These are phyloP conservation scores for Bhutanitis thaidina DNA, from an alignment of 2,888 invertebrate species.

Conservation along the genomic window DNA sequence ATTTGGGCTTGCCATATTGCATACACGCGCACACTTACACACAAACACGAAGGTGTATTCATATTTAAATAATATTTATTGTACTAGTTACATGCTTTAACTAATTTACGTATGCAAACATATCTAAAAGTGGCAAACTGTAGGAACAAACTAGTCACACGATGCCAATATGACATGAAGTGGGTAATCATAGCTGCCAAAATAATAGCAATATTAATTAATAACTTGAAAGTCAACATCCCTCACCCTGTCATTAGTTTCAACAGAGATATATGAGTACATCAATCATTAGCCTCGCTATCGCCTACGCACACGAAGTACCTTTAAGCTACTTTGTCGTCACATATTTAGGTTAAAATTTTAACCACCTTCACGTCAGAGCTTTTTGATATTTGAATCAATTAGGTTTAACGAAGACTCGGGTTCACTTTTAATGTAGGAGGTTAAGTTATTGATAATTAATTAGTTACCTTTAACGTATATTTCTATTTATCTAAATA, in stretches of 20 bases:
- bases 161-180: constrained; percentile 31
- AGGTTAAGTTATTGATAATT: too few species aligned
- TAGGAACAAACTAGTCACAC: constrained; percentile 16
- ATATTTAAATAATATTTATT: too few species aligned
- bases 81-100: too few species aligned
- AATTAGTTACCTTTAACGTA: too few species aligned
- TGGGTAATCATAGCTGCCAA: constrained; percentile 49
- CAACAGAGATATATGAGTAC: constrained; percentile 67
- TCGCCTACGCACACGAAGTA: constrained; percentile 60
- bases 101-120: too few species aligned
- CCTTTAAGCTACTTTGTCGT: constrained; percentile 53
- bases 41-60: too few species aligned
- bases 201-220: constrained; percentile 77
- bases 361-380: constrained; percentile 33
- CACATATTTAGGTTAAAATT: constrained; percentile 50
- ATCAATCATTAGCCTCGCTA: constrained; percentile 75
- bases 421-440: too few species aligned
- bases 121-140: background rate
- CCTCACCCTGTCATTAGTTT: constrained; percentile 74
- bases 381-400: constrained; percentile 28
- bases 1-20: too few species aligned
- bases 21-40: too few species aligned
- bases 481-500: too few species aligned
- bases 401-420: background rate
- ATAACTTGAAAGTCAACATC: constrained; percentile 76